Base-by-base conservation (phyloP, 2,888 invertebrate genomes). In the Dasysyrphus albostriatus region DNA sequence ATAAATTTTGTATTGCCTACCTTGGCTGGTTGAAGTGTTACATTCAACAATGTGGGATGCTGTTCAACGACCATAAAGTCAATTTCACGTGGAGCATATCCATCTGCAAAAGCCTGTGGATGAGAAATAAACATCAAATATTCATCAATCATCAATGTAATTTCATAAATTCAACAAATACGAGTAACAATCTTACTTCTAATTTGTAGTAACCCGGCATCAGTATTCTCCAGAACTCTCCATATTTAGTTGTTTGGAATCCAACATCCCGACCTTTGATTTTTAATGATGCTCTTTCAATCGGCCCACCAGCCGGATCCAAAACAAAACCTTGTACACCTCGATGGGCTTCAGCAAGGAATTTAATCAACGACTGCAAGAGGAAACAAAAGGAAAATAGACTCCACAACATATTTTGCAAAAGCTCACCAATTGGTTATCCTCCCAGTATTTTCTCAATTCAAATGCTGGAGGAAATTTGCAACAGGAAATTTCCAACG, bases 191-290 rank as follows among this genome's bases (percentile, higher is more conserved):
- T 39, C 56, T 91, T 92, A 98, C 98, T 94, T 97, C 96, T 14
- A 98, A 93, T 89, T 95, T 95, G 93, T 98, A 98, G 72, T 95
- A 94, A 88, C 98, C 98, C 1, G 98, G 98, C 83, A 98, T 93
- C 29, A 98, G 93, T 83, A 98, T 95, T 90, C 98, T 95, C 98
- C 98, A 98, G 93, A 97, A 98, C 93, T 98, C 98, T n/a, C 98
- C 98, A 91, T 96, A 96, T 91, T 96, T 96, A 9, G 97, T 97
- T 70, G 96, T 96, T 91, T 96, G 96, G 92, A 98, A 97, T 69
- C 95, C 95, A 89, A 98, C 96, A 91, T 98, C 97, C 67, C 98
- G 95, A 0, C 96, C 95, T 91, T 96, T 96, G 49, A 98, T 95
- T 90, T 96, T 96, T 83, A 98, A 93, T 8, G 95, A 94, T 10